Base-by-base conservation (phyloP, 1,140 invertebrate species). In the Tetragnatha versicolor region DNA sequence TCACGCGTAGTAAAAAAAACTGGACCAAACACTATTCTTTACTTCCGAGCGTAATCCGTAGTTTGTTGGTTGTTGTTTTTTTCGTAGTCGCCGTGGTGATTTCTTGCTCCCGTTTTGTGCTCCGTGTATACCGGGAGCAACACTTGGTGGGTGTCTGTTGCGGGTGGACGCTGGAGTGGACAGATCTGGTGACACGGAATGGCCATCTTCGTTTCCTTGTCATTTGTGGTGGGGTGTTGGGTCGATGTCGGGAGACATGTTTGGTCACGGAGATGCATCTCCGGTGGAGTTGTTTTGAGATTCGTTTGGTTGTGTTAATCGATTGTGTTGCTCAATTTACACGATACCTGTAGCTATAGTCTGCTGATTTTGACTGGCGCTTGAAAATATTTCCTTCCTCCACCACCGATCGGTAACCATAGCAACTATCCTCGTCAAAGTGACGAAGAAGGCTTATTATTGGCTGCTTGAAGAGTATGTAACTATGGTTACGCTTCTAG, bases 1-100 rank as follows among this genome's bases (percentile, higher is more conserved):
- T 69, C 45, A 69, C 47, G 65, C 53, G 65, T 69, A 45, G 65
- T 69, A 69, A 69, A 69, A 69, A 42, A 29, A n/a, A n/a, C n/a
- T n/a, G 25, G 65, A 47, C 31, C 29, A 69, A 69, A 69, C 65
- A 69, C 33, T 47, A 69, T 69, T 69, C 47, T 31, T 69, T 33
- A 69, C 65, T 69, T 69, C 65, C 65, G 45, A 49, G 45, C 27
- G 25, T 69, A 69, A 69, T 53, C 65, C 45, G 14, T 22, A 69
- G 25, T 31, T 20, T 17, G 65, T 51, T 31, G 20, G 9, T 51
- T 37, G 17, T 66, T 66, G n/a, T 45, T 60, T 37, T 27, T 6
- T 53, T 25, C 22, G 2, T 25, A 27, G 25, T 9, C 20, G 25
- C 29, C 51, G 4, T 20, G 25, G 2, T 25, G 25, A 25, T 17